phyloP scores from a whole-genome alignment of 2,888 invertebrate species.

The Melipona bicolor region DNA sequence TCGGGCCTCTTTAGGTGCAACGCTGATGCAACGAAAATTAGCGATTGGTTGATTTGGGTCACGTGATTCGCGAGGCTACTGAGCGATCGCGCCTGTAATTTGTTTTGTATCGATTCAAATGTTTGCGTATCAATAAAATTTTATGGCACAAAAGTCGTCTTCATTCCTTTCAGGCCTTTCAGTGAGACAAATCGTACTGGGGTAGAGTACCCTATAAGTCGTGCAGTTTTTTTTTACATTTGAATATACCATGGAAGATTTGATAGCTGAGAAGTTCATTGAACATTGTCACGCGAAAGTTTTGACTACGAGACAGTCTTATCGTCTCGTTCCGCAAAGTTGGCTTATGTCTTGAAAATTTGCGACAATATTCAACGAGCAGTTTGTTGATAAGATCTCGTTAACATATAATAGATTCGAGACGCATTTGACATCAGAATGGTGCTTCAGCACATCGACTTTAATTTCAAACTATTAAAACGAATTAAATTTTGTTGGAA shows the following conservation, averaged over 20 bases:
- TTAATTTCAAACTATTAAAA: not conserved
- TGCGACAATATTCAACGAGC: constrained; percentile 16
- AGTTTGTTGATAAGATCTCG: not conserved
- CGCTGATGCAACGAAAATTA: too few relatives aligned
- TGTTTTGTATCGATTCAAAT: too few relatives aligned
- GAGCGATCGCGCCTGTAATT: too few relatives aligned
- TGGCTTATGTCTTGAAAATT: constrained; percentile 9
- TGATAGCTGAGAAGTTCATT: constrained; percentile 9
- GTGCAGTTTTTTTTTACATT: not conserved
- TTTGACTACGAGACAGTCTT: constrained; percentile 26
- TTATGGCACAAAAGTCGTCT: too few relatives aligned
- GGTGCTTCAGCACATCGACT: not conserved
- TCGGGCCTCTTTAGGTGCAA: too few relatives aligned
- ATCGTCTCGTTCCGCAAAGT: constrained; percentile 30
- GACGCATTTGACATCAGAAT: not conserved
- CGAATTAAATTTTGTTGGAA: not conserved
- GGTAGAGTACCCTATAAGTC: too few relatives aligned
- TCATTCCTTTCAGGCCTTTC: too few relatives aligned
- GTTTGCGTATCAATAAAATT: too few relatives aligned
- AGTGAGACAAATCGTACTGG: too few relatives aligned
- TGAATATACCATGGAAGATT: constrained; percentile 7
- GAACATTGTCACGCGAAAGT: constrained; percentile 36
- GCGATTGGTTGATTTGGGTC: too few relatives aligned
- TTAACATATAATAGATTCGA: not conserved
- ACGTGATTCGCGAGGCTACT: too few relatives aligned